Evolutionary conservation across 2,888 invertebrate species (phyloP).

Genomic region (Gortyna flavago): DNA sequence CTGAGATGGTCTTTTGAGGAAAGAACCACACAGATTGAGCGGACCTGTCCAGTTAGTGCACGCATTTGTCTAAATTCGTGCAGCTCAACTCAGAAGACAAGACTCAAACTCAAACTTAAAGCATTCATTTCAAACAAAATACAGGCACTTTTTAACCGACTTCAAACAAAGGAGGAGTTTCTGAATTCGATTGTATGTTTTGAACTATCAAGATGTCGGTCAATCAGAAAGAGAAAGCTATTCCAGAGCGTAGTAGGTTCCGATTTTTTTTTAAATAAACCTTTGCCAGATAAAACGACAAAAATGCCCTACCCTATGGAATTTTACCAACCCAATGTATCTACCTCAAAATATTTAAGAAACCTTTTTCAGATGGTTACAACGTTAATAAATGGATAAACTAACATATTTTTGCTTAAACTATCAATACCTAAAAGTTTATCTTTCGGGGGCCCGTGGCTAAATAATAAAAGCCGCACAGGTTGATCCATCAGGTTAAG

Average conservation of each 20-base stretch:
- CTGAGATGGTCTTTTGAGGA: too few species aligned
- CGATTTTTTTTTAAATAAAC: background rate
- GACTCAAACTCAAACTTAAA: background rate
- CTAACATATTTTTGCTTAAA: too few species aligned
- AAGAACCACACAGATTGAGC: too few species aligned
- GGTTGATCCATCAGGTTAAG: too few species aligned
- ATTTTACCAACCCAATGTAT: background rate
- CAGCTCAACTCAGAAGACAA: too few species aligned
- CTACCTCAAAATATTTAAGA: background rate
- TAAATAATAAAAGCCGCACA: too few species aligned
- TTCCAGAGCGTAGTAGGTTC: too few species aligned
- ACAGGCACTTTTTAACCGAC: background rate
- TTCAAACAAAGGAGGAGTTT: too few species aligned
- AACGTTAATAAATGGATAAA: background rate
- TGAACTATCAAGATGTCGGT: background rate
- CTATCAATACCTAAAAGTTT: background rate
- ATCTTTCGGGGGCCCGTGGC: too few species aligned
- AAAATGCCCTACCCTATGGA: background rate
- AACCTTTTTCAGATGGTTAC: background rate
- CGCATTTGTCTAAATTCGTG: too few species aligned
- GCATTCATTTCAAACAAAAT: background rate
- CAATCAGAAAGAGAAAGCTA: background rate
- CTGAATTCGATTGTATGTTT: too few species aligned
- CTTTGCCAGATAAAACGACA: background rate
- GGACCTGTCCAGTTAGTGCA: too few species aligned